Conservation (phyloP, 2,113 vertebrate species). For the Lophius piscatorius region DNA sequence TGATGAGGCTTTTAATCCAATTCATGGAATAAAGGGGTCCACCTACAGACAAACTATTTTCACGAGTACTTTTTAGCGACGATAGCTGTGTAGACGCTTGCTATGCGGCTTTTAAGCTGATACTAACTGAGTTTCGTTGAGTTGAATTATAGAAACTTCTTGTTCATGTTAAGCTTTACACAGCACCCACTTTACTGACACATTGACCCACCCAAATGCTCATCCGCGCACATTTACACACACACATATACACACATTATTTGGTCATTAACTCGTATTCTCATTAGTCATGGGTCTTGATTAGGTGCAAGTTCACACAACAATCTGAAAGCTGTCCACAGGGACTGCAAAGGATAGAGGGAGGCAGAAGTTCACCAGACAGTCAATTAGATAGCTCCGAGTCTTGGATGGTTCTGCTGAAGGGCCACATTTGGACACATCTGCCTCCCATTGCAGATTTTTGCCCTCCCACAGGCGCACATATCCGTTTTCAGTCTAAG, state of each 20-base stretch:
- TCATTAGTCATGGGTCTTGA: constrained; percentile 76
- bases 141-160: neutral
- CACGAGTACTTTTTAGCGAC: no score
- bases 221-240: constrained; percentile 24
- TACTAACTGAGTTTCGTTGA: no score
- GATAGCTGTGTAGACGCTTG: no score
- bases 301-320: constrained; percentile 72
- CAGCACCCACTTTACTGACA: constrained; percentile 31
- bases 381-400: constrained; percentile 79
- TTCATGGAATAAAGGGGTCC: no score
- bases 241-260: constrained; percentile 49
- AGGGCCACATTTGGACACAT: constrained; percentile 79
- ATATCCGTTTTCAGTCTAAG: constrained; percentile 56
- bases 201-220: constrained; percentile 40
- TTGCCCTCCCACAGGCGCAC: constrained; percentile 63
- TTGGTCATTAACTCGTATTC: constrained; percentile 73
- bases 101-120: no score
- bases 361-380: constrained; percentile 64
- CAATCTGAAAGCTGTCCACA: constrained; percentile 71
- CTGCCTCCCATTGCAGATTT: constrained; percentile 75
- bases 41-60: no score
- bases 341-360: constrained; percentile 60
- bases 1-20: no score
- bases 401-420: constrained; percentile 76
- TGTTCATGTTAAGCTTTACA: constrained; percentile 12